Percentiles rank a stretch among this genome's conserved stretches.
Conservation (phyloP, 2,113 vertebrate genomes). For the Microcebus tavaratra region DNA sequence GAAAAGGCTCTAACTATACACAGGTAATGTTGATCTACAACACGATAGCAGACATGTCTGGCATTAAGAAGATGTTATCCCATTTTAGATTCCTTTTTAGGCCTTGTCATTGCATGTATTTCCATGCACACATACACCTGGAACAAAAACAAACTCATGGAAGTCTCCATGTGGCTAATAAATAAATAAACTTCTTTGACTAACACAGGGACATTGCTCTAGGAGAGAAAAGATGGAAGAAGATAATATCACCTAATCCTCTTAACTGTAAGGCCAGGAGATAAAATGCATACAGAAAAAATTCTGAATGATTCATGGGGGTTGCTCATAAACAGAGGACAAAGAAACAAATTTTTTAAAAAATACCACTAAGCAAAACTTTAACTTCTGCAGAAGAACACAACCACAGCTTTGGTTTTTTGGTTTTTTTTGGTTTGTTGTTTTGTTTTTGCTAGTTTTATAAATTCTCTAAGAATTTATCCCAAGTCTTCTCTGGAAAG, state of each 20-base stretch:
- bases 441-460: not conserved
- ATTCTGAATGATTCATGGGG: not conserved
- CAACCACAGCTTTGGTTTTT: not conserved
- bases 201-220: not conserved
- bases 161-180: not conserved
- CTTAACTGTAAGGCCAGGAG: not conserved
- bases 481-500: not conserved
- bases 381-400: not conserved
- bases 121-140: not conserved
- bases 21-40: not conserved
- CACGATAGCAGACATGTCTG: not conserved
- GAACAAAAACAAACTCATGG: not conserved
- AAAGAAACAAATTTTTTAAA: not conserved
- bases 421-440: no score
- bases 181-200: not conserved
- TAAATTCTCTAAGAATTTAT: slow-evolving; percentile 4
- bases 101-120: not conserved
- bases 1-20: not conserved
- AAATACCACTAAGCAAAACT: not conserved
- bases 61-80: not conserved
- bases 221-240: not conserved
- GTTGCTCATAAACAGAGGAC: not conserved
- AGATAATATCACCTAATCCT: not conserved
- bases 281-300: not conserved
- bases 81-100: not conserved